Conservation (phyloP, 2,113 vertebrate genomes). For the Chascanopsetta lugubris region DNA sequence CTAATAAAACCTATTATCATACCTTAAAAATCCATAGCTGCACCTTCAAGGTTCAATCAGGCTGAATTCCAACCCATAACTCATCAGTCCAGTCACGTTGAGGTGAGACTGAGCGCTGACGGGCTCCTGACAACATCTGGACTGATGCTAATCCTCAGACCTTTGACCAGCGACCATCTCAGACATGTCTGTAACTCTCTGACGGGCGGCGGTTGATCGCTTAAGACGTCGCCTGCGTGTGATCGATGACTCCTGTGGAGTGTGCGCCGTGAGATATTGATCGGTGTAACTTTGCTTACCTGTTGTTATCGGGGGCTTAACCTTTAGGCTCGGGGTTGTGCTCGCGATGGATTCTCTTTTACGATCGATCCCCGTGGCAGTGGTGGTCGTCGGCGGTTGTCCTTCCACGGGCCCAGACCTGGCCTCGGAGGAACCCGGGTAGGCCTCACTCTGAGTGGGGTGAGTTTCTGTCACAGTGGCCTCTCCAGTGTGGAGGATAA, state of each 20-base stretch:
- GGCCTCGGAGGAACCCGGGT: slow-evolving; percentile 20
- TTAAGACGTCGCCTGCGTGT: slow-evolving; percentile 42
- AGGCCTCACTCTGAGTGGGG: slow-evolving; percentile 5
- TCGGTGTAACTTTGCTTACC: slow-evolving; percentile 72
- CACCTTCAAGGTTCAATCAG: neutral
- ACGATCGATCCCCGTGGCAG: slow-evolving; percentile 24
- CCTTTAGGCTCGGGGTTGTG: slow-evolving; percentile 47
- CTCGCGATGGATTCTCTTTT: slow-evolving; percentile 43
- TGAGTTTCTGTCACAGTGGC: slow-evolving; percentile 8
- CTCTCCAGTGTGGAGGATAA: slow-evolving; percentile 16
- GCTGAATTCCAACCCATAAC: neutral
- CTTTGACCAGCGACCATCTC: slow-evolving; percentile 26
- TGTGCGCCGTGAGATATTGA: slow-evolving; percentile 49
- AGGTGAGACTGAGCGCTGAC: slow-evolving; percentile 12
- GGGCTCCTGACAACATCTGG: slow-evolving; percentile 17
- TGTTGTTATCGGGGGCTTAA: slow-evolving; percentile 53
- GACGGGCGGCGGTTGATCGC: slow-evolving; percentile 46
- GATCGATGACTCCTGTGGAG: slow-evolving; percentile 65
- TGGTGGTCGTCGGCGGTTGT: slow-evolving; percentile 19
- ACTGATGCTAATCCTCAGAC: slow-evolving; percentile 37
- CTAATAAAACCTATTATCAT: no score
- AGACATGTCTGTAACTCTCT: slow-evolving; percentile 33
- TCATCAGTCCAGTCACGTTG: neutral
- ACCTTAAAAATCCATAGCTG: neutral
- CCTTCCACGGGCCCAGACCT: slow-evolving; percentile 16